These are phyloP conservation scores for Haemorhous mexicanus DNA, from an alignment of 2,113 vertebrate genomes.

Conservation along the genomic window DNA sequence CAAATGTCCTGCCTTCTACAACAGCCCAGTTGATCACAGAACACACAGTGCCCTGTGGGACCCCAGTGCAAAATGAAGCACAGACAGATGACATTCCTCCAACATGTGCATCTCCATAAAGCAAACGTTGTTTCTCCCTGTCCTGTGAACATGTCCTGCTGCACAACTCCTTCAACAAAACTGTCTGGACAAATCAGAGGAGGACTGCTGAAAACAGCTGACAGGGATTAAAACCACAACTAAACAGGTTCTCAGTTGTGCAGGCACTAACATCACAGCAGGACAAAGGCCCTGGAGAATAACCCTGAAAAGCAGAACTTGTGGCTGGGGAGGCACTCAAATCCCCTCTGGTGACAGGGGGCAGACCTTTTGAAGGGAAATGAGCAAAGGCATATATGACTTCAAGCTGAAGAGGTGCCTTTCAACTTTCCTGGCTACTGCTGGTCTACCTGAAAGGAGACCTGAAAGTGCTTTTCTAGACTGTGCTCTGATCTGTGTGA, in stretches of 20 bases:
- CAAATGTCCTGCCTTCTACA: neutral
- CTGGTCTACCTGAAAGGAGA: neutral
- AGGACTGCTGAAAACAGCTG: neutral
- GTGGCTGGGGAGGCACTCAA: fast-evolving
- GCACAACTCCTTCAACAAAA: neutral
- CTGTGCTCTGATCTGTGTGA: neutral
- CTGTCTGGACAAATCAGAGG: neutral
- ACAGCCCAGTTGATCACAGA: neutral
- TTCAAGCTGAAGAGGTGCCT: neutral
- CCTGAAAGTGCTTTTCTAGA: neutral
- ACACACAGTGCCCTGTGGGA: fast-evolving
- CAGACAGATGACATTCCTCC: neutral
- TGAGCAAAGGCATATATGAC: neutral
- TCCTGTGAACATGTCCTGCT: neutral
- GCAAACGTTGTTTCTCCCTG: neutral
- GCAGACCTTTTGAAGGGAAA: neutral
- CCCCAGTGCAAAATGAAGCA: neutral
- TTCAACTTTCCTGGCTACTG: neutral
- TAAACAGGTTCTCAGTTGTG: neutral
- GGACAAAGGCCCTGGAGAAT: neutral
- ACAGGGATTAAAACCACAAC: neutral
- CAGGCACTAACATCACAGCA: neutral
- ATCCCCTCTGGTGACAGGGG: neutral
- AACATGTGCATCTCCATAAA: neutral
- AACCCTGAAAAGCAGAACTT: neutral